Percentiles rank a stretch among this genome's conserved stretches.
Conservation (phyloP, 2,113 vertebrate genomes). For the Dicrurus megarhynchus region DNA sequence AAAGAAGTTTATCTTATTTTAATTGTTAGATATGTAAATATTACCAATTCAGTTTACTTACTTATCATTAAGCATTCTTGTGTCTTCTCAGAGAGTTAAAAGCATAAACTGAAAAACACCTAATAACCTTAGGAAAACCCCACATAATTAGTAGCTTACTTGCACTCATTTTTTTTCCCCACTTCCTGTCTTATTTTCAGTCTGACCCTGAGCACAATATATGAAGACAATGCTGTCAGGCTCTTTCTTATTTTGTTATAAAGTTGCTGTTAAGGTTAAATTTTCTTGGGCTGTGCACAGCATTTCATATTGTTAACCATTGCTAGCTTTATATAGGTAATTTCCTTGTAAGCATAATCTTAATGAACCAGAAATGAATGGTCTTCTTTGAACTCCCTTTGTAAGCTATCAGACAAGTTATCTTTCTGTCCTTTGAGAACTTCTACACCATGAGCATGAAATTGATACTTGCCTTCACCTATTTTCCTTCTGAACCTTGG, state of each 20-base stretch:
- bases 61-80: background rate
- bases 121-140: background rate
- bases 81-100: background rate
- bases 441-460: background rate
- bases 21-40: background rate
- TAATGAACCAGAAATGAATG: background rate
- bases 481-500: background rate
- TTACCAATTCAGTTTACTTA: background rate
- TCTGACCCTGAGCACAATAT: background rate
- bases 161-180: fast-evolving
- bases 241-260: background rate
- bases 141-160: background rate
- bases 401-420: background rate
- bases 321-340: background rate
- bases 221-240: background rate
- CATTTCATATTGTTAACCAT: background rate
- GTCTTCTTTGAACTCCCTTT: background rate
- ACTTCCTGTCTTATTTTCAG: background rate
- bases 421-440: background rate
- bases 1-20: background rate
- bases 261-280: background rate
- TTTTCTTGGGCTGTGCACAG: background rate
- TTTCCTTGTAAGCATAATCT: background rate
- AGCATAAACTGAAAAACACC: background rate
- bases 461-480: background rate